Base-by-base conservation (phyloP, 1,140 invertebrate species). In the Liolophura sinensis region DNA sequence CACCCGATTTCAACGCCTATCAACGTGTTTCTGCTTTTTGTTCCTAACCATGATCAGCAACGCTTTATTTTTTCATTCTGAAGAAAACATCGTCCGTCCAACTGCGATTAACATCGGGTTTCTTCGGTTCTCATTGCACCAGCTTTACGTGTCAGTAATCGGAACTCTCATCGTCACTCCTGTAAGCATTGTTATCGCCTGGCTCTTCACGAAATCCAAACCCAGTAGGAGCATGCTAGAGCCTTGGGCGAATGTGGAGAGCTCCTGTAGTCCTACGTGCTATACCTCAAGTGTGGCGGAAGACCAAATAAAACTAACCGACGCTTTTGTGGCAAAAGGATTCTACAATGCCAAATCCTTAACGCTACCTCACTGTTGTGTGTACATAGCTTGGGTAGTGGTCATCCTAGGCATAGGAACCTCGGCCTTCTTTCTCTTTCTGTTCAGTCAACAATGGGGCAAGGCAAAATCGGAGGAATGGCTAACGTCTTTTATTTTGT, bases 361-460 rank as follows among this genome's bases (percentile, higher is more conserved):
- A 20, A 68, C 60, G 0, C 63, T 77, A n/a, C 79, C 79, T 11
- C 62, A 71, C 20, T 73, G 68, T 54, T 69, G 55, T 18, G 27
- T 70, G 15, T 75, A 78, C 64, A 60, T 81, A 25, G 72, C 71
- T 12, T 80, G 75, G 77, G n/a, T 71, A 0, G 27, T 78, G 1
- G 65, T 77, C 7, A 61, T 67, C 31, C 12, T 70, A 11, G 64
- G 64, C 52, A 62, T 75, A 5, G 12, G 69, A 0, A 48, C 64
- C 0, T 74, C 75, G 12, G 69, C 68, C 46, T 73, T 78, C 59
- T 78, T 78, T 66, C 62, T 78, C 25, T 57, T 81, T 16, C 64
- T 80, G 15, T 81, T 75, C 69, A 74, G 71, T 62, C 73, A 78
- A 72, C 60, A 81, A 58, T 81, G 78, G 77, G 79, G 79, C 12